Evolutionary conservation across 2,797 vertebrate genomes (phyloP), one percentile per base, ranked within the genome.

Genomic region (Telmatherina bonti): DNA sequence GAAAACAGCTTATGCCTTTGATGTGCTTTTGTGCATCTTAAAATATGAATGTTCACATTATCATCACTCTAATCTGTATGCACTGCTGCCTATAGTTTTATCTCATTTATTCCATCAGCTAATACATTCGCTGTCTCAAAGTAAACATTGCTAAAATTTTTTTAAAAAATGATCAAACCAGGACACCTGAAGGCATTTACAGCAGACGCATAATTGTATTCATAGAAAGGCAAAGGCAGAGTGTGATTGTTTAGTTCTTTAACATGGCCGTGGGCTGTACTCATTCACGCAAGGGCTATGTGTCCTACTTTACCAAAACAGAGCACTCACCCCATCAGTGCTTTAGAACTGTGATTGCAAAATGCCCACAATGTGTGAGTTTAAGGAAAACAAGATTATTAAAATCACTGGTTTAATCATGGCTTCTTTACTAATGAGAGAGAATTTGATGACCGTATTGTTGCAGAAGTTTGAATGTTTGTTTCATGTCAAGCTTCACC

Each of bases 201-300:
- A 79, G 74, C 35, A 73, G 65, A 73, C 76, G 67, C 54, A 59
- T 83, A 84, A 87, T 89, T 85, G 79, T 67, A 84, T 88, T 85
- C 64, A 83, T 89, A 85, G 89, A 75, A 84, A 69, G 58, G 77
- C 55, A 1, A 79, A 77, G 59, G 68, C 62, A 69, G 70, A 84
- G 82, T 83, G 60, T 52, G 76, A 78, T 71, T 80, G 82, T 75
- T 81, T 79, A 59, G 66, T 87, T 86, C 62, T 74, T 65, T 62
- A 51, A 43, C 60, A 13, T 72, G 31, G 74, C 84, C 72, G 52
- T n/a, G 27, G 77, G 84, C 74, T 82, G 57, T 43, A 59, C 78
- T 62, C 41, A 68, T 65, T 72, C 41, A 65, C 74, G 73, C 69
- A 84, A 81, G 55, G 66, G 62, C 63, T 45, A 27, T 26, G 12